Conservation (phyloP, 37 sponge, comb jelly and placozoan genomes). For the Lycopodina hypogea region DNA sequence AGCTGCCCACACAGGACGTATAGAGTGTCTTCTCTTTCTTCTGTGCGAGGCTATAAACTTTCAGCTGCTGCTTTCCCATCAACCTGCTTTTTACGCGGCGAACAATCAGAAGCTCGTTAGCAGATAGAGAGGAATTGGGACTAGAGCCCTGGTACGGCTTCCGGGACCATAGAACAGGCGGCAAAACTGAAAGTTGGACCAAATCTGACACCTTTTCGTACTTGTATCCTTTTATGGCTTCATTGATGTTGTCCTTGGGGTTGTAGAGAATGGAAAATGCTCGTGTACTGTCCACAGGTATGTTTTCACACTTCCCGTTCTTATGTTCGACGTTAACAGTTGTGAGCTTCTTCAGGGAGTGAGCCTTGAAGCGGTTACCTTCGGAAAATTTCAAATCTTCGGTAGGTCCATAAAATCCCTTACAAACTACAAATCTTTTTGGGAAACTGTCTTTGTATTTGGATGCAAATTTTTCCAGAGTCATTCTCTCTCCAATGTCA, state of each 20-base stretch:
- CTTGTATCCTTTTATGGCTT: conserved; percentile 26
- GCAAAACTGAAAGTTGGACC: conserved; percentile 38
- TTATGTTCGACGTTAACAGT: conserved; percentile 32
- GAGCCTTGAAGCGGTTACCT: conserved; percentile 55
- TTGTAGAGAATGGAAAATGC: conserved; percentile 54
- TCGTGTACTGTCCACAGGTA: conserved; percentile 44
- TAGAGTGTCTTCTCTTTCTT: conserved; percentile 38
- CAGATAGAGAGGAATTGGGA: conserved; percentile 37
- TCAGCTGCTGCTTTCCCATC: conserved; percentile 31
- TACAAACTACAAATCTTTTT: conserved; percentile 25
- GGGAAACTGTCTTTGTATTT: conserved; percentile 32
- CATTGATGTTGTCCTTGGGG: conserved; percentile 19
- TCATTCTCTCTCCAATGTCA: background rate
- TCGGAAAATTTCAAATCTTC: conserved; percentile 55
- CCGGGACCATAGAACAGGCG: conserved; percentile 39
- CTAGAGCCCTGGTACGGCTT: conserved; percentile 35
- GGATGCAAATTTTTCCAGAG: conserved; percentile 19
- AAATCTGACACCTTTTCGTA: conserved; percentile 49
- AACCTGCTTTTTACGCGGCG: conserved; percentile 10
- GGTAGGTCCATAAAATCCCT: conserved; percentile 47
- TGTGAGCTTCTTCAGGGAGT: conserved; percentile 51
- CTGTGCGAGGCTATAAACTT: conserved; percentile 35
- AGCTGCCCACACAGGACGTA: conserved; percentile 44
- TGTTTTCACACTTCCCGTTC: conserved; percentile 19
- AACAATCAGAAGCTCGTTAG: conserved; percentile 46